Evolutionary conservation across 2,888 invertebrate genomes (phyloP), one percentile per base, ranked within the genome.

Genomic region (Athalia cordata): DNA sequence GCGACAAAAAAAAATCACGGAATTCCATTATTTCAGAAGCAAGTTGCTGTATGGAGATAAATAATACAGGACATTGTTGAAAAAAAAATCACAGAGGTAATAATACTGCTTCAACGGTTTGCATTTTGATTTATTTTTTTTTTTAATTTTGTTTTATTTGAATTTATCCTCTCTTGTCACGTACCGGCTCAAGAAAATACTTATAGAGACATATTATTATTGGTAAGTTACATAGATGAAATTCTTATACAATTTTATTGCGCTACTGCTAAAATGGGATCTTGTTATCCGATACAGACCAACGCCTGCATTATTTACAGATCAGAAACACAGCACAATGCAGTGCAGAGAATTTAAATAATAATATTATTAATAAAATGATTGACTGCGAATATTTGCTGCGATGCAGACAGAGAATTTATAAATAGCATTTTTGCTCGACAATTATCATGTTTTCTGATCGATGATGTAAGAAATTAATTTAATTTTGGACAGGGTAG

Each of bases 81-180:
- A 59, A 29, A 29, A 77, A 55, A 11, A 77, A 29, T 49, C 67
- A 66, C 45, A 50, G 50, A 9, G 29, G 61, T 50, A 47, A 0
- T 68, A 57, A 64, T 72, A 64, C 45, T 43, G 66, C 65, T 75
- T 66, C 57, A 78, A 78, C 75, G 62, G 62, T 78, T 78, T 78
- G 76, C 76, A 66, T 66, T 29, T 45, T 5, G 29, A 43, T 80
- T 78, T 80, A 79, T 78, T 80, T 82, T 81, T 84, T 82, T 83
- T 82, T 83, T 68, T 66, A 75, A 78, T 78, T 59, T 66, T 65
- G 43, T 57, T 70, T 62, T 78, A 5, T 8, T 68, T 80, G 59
- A 47, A 77, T 61, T 79, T 68, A 75, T 78, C 70, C 77, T 77
- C 62, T 76, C 72, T 76, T 80, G 79, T 79, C 80, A 74, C 65